Evolutionary conservation across 2,797 vertebrate genomes (phyloP).

Genomic region (Glyptemys insculpta): DNA sequence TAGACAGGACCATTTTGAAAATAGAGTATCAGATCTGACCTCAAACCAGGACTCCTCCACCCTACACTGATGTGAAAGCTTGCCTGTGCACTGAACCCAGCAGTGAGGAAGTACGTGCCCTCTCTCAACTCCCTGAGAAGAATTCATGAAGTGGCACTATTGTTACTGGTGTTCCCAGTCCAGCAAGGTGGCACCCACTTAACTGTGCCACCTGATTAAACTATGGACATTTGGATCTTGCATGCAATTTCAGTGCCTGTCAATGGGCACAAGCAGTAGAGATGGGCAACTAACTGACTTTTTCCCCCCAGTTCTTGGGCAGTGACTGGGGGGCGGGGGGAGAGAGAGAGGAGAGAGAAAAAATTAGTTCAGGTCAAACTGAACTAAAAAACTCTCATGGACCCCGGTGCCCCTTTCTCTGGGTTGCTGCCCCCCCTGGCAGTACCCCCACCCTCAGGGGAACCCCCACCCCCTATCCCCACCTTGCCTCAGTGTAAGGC

Average conservation of each 20-base stretch:
- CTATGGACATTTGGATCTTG: neutral
- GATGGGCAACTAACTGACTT: too few species aligned
- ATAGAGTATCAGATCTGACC: neutral
- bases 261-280: neutral
- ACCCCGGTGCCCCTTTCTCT: too few species aligned
- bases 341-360: too few species aligned
- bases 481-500: too few species aligned
- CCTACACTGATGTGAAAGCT: neutral
- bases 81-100: neutral
- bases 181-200: neutral
- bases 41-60: neutral
- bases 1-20: neutral
- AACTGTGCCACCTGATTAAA: too few species aligned
- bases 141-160: neutral
- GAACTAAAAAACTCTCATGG: too few species aligned
- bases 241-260: neutral
- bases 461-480: too few species aligned
- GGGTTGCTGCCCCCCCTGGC: too few species aligned
- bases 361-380: too few species aligned
- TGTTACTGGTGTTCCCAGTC: neutral
- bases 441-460: too few species aligned
- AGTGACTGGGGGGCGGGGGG: too few species aligned
- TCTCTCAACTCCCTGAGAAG: neutral
- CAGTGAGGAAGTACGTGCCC: neutral
- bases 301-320: too few species aligned